phyloP scores from a whole-genome alignment of 2,113 vertebrate genomes.

The Perca flavescens region DNA sequence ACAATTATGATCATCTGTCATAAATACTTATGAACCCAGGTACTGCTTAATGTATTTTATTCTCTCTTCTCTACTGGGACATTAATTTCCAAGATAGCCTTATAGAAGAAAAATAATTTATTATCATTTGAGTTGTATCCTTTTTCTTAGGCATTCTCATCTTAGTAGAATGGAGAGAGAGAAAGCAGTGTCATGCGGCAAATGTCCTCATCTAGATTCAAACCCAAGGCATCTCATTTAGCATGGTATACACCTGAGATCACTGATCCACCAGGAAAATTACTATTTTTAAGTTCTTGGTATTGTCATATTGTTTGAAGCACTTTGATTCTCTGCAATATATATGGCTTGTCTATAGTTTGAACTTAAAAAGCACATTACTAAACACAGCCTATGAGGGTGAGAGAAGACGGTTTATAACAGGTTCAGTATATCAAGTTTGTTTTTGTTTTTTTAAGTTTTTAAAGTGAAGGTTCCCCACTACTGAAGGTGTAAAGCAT shows the following conservation, averaged over 20 bases:
- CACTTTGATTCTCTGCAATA: neutral
- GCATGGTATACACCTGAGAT: neutral
- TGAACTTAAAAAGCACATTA: neutral
- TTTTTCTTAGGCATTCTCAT: neutral
- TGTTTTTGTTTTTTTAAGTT: neutral
- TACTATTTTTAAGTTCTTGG: neutral
- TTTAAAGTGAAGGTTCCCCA: neutral
- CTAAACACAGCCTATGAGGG: neutral
- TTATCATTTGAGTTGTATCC: neutral
- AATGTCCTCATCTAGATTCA: slow-evolving; percentile 12
- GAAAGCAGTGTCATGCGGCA: neutral
- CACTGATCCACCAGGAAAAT: neutral
- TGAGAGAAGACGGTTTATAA: neutral
- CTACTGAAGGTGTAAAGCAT: neutral
- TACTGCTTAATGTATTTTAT: neutral
- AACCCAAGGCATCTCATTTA: slow-evolving; percentile 2
- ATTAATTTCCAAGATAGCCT: neutral
- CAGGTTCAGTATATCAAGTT: neutral
- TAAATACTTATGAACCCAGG: neutral
- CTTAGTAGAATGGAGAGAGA: neutral
- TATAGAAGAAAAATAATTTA: neutral
- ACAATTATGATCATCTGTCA: neutral
- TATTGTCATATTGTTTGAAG: neutral
- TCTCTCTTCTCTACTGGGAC: neutral
- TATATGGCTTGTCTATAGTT: neutral